Evolutionary conservation across 2,113 vertebrate genomes (phyloP), one percentile per base, ranked within the genome.

Genomic region (Clinocottus analis): DNA sequence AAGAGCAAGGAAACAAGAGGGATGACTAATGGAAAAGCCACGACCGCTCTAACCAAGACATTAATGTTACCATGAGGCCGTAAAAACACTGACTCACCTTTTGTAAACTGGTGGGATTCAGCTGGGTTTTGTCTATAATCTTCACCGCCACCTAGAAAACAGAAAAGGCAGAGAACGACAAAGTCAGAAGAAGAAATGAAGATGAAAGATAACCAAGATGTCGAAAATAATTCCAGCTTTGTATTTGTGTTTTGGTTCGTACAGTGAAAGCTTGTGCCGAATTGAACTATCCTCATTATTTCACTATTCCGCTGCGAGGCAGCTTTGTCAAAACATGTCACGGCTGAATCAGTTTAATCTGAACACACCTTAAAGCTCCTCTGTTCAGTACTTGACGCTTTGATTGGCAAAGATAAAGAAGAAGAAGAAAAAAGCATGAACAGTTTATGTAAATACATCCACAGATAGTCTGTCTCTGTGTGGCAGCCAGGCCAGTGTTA

Each of bases 81-180:
- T 62, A 76, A 75, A 93, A 93, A 77, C 41, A 63, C 45, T 17
- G 23, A 87, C 90, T 95, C 96, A 99, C 98, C 97, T 98, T 99
- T 93, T 99, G 98, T 90, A 99, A 95, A 94, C 98, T 99, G 75
- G 97, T 98, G 80, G 97, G 97, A 92, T 99, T 99, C 92, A 99
- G 95, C 91, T 98, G 97, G 61, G 97, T 99, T 95, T 99, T 99
- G 94, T 99, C 98, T 94, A 99, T 99, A 93, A 99, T 99, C 96
- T 99, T 99, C 92, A 99, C 97, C 73, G 98, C 97, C 86, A 99
- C 98, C 98, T 97, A 59, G 82, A 71, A 33, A 89, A 92, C 53
- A 92, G 60, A 63, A 86, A 68, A 90, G 35, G 86, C 77, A 93
- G 70, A 81, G 79, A 94, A 55, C 23, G 4, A 13, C 53, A 56